Evolutionary conservation across 2,888 invertebrate species (phyloP).

Genomic region (Nemurella pictetii): DNA sequence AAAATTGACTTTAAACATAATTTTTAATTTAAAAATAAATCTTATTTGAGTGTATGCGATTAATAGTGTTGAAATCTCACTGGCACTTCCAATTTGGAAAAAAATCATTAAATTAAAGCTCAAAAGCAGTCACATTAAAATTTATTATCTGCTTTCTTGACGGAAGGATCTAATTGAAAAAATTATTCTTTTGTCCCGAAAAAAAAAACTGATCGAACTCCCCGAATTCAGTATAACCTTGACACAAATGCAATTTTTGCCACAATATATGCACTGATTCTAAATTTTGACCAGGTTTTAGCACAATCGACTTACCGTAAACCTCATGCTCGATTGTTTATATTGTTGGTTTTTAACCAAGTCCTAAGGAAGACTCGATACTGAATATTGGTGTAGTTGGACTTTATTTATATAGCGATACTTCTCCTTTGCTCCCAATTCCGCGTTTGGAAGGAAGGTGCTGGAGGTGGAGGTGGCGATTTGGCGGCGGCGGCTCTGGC

Average conservation of each 20-base stretch:
- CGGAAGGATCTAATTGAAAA: neutral
- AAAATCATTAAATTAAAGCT: neutral
- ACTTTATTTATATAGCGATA: conserved; percentile 14
- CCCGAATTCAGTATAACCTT: neutral
- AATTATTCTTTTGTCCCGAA: neutral
- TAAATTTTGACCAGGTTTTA: neutral
- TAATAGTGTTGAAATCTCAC: too few relatives aligned
- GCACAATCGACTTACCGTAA: conserved; percentile 14
- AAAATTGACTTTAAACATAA: neutral
- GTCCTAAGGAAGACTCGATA: conserved; percentile 26
- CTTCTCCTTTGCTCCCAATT: neutral
- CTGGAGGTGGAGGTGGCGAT: conserved; percentile 1
- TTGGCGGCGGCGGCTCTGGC: neutral
- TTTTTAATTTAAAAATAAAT: too few relatives aligned
- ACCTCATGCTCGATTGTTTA: conserved; percentile 19
- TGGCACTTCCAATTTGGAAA: too few relatives aligned
- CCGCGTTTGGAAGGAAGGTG: neutral
- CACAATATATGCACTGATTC: neutral
- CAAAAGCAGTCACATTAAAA: conserved; percentile 7
- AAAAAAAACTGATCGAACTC: neutral
- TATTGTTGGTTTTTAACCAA: conserved; percentile 20
- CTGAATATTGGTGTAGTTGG: conserved; percentile 8
- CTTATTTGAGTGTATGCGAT: too few relatives aligned
- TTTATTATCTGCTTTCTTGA: neutral
- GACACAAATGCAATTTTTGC: too few relatives aligned